Percentiles rank a stretch among this genome's conserved stretches.
These are phyloP conservation scores for Dasysyrphus albostriatus DNA, from an alignment of 2,888 invertebrate species.

Conservation along the genomic window DNA sequence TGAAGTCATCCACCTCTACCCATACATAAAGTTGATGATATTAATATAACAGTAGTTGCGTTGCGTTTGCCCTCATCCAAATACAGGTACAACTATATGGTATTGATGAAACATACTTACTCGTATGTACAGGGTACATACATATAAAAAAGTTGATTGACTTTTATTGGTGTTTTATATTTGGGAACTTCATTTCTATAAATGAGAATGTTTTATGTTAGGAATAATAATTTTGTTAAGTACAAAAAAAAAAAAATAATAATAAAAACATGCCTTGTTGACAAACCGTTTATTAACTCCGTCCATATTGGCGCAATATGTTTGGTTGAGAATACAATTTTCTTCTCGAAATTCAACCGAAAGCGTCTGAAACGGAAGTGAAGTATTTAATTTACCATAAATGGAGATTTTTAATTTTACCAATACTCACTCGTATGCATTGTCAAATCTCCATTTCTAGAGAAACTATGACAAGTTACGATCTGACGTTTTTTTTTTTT, in stretches of 20 bases:
- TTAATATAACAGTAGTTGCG: neutral
- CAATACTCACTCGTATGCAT: too few relatives aligned
- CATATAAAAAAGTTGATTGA: neutral
- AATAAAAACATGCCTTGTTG: too few relatives aligned
- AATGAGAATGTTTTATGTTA: neutral
- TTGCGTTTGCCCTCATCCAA: neutral
- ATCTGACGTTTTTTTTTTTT: too few relatives aligned
- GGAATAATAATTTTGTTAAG: neutral
- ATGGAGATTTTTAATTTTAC: neutral
- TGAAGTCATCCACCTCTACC: neutral
- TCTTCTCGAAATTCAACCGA: neutral
- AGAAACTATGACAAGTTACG: neutral
- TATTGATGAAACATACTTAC: too few relatives aligned
- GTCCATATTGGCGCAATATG: neutral
- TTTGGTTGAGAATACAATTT: neutral
- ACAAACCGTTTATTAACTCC: neutral
- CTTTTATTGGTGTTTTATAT: conserved; percentile 2
- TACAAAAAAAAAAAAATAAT: neutral
- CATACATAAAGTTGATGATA: neutral
- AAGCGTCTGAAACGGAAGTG: neutral
- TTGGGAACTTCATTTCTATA: neutral
- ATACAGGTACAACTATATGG: neutral
- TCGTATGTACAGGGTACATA: too few relatives aligned
- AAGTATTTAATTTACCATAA: neutral
- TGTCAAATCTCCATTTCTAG: neutral